Evolutionary conservation across 2,113 vertebrate species (phyloP), one percentile per base, ranked within the genome.

Genomic region (Lota lota): DNA sequence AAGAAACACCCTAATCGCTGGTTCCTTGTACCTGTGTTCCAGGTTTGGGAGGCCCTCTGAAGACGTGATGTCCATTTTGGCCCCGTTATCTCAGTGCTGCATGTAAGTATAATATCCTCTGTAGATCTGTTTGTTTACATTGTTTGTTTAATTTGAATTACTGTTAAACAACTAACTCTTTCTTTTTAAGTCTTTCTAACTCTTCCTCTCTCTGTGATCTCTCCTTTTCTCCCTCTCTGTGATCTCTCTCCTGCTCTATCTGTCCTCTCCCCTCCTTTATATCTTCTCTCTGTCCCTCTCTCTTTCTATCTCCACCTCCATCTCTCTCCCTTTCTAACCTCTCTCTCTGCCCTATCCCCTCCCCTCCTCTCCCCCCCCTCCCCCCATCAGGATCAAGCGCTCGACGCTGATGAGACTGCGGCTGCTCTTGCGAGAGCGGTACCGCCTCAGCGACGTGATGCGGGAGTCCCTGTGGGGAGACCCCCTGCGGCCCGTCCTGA

Each of bases 51-150:
- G 90, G 1, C 95, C 95, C 68, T 94, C 95, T 67, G 92, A 90
- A 0, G 97, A 99, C 0, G 97, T 98, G 62, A 62, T 91, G 80
- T 97, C 97, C 85, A 99, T 99, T 80, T 90, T 99, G 72, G 93
- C 96, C 0, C 97, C 97, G 0, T 90, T 99, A 18, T 89, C 89
- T 61, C 97, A 99, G 88, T 99, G 97, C 63, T 99, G 97, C 91
- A 83, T 89, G 97, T 99, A 83, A 95, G 95, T 93, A 22, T 47
- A 1, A 14, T 12, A 14, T 11, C 40, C 6, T 47, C 40, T 47
- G 5, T 1, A 11, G 10, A 47, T 47, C 40, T 14, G 28, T 8
- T 47, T 47, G 40, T 10, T 14, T 10, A 47, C 7, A 5, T 40
- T 40, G 36, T 40, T 47, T 40, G 3, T 47, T 47, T 47, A 8